phyloP scores from a whole-genome alignment of 2,113 vertebrate species.

The Loxodonta africana region DNA sequence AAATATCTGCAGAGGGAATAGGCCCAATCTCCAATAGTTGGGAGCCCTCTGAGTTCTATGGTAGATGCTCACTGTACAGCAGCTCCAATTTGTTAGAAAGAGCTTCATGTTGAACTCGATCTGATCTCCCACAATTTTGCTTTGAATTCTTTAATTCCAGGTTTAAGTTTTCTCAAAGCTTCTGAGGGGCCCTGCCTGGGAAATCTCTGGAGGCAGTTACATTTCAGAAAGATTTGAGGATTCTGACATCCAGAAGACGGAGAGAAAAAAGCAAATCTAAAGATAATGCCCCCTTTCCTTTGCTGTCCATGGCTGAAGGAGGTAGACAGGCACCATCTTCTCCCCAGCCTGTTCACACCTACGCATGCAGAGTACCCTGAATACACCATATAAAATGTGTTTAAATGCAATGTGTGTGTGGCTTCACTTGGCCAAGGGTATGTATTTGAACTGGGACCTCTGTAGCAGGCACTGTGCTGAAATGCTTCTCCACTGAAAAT shows the following conservation, averaged over 20 bases:
- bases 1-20: background rate
- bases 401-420: fast-evolving
- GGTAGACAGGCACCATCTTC: fast-evolving
- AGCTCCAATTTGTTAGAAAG: background rate
- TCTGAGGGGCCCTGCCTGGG: background rate
- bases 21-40: fast-evolving
- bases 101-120: background rate
- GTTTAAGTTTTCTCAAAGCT: background rate
- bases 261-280: background rate
- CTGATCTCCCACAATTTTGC: background rate
- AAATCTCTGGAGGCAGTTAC: background rate
- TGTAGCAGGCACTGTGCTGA: background rate
- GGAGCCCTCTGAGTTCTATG: fast-evolving
- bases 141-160: background rate
- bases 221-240: conserved; percentile 22
- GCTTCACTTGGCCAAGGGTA: background rate
- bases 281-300: background rate
- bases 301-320: background rate
- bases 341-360: background rate
- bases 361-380: fast-evolving
- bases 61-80: fast-evolving
- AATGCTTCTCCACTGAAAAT: background rate
- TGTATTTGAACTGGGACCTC: background rate
- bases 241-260: background rate
- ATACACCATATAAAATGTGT: too few relatives aligned